Evolutionary conservation across 2,888 invertebrate species (phyloP), one percentile per base, ranked within the genome.

Genomic region (Diarsia mendica): DNA sequence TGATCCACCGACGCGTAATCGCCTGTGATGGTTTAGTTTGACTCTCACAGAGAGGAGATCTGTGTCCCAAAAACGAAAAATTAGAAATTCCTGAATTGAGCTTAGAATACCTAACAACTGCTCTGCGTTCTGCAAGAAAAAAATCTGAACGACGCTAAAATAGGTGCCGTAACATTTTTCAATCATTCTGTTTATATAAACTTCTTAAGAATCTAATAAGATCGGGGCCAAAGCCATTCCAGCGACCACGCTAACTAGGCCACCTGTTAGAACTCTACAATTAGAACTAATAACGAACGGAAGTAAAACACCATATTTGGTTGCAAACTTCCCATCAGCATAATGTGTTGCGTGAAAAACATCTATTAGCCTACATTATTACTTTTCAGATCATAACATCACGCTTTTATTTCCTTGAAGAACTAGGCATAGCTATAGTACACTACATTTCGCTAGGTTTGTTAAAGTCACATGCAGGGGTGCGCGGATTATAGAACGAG

Each of bases 331-430:
- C 20, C 60, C 33, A 39, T 70, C 18, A 10, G 46, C 63, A 58
- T 67, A 77, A 67, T 46, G n/a, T 20, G 44, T 77, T 71, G 67
- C 85, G 73, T 85, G 82, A 11, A 71, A 68, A 63, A 15, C 28
- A 2, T 20, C 61, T 48, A 67, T 82, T 85, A 71, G 44, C 73
- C 85, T 68, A 85, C 33, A 82, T 83, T 67, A 0, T 0, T 23
- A 70, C 11, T 39, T 58, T 68, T 73, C 33, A 48, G 65, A 71
- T 66, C 33, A 28, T 53, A n/a, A 63, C 44, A 44, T 44, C 61
- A 44, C 39, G n/a, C 39, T 39, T 20, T 5, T 61, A 39, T 61
- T 61, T 61, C 13, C 6, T 39, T 11, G 6, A 61, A 61, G 4
- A 15, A 39, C 61, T n/a, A 39, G 61, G 39, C 39, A 2, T 23